Evolutionary conservation across 2,888 invertebrate species (phyloP), one percentile per base, ranked within the genome.

Genomic region (Cryptus armator): DNA sequence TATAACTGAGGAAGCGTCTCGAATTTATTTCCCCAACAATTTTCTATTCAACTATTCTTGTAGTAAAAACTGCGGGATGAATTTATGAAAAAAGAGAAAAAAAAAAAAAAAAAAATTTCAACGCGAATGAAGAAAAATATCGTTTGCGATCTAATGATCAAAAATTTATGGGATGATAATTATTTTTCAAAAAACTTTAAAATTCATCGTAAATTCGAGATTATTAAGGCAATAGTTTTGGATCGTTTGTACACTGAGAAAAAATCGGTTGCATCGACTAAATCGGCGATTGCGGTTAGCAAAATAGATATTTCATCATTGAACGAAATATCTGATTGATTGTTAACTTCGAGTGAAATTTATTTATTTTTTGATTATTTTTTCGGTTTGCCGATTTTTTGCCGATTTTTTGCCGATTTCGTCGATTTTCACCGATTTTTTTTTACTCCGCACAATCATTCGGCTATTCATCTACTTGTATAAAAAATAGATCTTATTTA

Each of bases 1-100:
- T 48, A 71, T 71, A 79, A 71, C 43, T 53, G 66, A 53, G 29
- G 66, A 53, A 72, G 70, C 59, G 64, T 51, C 71, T 43, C 48
- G 12, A 66, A 51, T 51, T 53, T 46, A 19, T 12, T 9, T 44
- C 46, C 19, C 16, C 19, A 10, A 51, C 37, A 29, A 64, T 71
- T 71, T 64, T 71, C 32, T 37, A 70, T 70, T 78, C 51, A 16
- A 43, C 19, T 64, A 51, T 14, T 19, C 56, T 19, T 16, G 7
- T 12, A 16, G 10, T 10, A 0, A 14, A 19, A 24, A 2, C 19
- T 10, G 32, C 16, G n/a, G 44, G 16, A 6, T 29, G 56, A 77
- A 32, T 46, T 43, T 2, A 43, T 29, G 37, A 24, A 76, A 14
- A 24, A 43, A n/a, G 37, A 37, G 14, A 76, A 7, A 5, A 24